phyloP scores from a whole-genome alignment of 2,888 invertebrate species.

The Drosophila fulvimacula region DNA sequence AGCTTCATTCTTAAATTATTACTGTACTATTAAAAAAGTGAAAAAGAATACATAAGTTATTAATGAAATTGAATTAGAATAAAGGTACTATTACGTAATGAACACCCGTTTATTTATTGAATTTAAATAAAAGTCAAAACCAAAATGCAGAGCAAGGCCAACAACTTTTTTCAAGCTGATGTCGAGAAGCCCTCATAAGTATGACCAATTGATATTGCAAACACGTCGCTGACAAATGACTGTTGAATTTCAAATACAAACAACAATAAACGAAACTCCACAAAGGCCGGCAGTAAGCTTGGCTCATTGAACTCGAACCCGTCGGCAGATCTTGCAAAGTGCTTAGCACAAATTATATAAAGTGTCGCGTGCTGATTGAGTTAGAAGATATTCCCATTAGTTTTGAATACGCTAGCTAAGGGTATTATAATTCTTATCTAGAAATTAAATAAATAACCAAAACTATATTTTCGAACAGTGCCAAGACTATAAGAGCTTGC shows the following conservation, averaged over 20 bases:
- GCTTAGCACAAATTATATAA: conserved; percentile 17
- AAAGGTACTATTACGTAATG: not conserved
- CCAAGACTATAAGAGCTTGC: too few relatives aligned
- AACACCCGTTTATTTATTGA: conserved; percentile 15
- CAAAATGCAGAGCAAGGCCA: conserved; percentile 66
- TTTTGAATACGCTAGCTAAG: not conserved
- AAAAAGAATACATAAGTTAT: too few relatives aligned
- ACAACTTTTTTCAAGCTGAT: conserved; percentile 52
- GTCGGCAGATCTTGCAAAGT: not conserved
- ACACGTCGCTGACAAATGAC: conserved; percentile 41
- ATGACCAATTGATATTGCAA: conserved; percentile 51
- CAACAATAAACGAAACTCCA: conserved; percentile 35
- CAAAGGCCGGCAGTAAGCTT: conserved; percentile 45
- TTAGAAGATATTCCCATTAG: conserved; percentile 1
- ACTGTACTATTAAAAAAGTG: not conserved
- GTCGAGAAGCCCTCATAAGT: conserved; percentile 33
- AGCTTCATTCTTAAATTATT: not conserved
- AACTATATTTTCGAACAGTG: not conserved
- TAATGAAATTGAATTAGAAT: conserved; percentile 10
- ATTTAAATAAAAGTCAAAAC: conserved; percentile 28
- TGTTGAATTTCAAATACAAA: conserved; percentile 52
- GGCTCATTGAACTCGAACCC: conserved; percentile 68
- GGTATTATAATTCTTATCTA: not conserved
- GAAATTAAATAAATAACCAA: not conserved
- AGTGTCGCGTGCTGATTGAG: conserved; percentile 45